Conservation (phyloP, 2,888 invertebrate species). For the Pseudococcus viburni region DNA sequence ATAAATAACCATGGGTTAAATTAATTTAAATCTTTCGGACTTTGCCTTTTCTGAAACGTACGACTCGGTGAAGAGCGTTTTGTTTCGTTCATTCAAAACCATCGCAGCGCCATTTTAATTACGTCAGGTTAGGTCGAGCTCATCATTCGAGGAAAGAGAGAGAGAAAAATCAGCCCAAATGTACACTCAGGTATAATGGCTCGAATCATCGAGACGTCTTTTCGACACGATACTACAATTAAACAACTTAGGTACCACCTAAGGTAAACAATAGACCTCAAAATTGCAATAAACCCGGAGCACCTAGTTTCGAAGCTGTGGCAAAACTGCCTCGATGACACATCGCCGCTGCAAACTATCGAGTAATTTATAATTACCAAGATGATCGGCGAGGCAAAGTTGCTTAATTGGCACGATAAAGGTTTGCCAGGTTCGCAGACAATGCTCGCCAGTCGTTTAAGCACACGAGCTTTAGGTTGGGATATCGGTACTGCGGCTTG, state of each 20-base stretch:
- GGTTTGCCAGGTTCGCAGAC: not conserved
- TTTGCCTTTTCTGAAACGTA: not conserved
- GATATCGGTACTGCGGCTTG: not conserved
- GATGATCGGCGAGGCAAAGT: not conserved
- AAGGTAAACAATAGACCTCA: not conserved
- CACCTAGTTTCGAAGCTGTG: not conserved
- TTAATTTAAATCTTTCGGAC: slow-evolving; percentile 58
- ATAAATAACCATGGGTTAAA: slow-evolving; percentile 55
- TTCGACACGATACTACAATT: not conserved
- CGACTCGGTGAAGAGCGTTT: not conserved
- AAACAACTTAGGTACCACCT: not conserved
- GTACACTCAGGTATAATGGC: not conserved
- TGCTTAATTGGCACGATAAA: slow-evolving; percentile 10
- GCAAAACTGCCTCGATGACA: slow-evolving; percentile 4
- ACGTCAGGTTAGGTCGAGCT: not conserved
- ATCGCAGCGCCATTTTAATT: slow-evolving; percentile 31
- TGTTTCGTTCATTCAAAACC: not conserved
- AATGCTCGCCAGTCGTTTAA: too few species aligned
- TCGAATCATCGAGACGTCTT: not conserved
- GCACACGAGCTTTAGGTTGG: not conserved
- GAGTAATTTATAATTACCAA: not conserved
- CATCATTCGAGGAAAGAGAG: not conserved
- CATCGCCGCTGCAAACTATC: not conserved
- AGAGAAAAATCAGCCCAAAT: not conserved
- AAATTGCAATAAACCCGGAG: not conserved